phyloP scores from a whole-genome alignment of 2,888 invertebrate species.

The Gnatocerus cornutus region DNA sequence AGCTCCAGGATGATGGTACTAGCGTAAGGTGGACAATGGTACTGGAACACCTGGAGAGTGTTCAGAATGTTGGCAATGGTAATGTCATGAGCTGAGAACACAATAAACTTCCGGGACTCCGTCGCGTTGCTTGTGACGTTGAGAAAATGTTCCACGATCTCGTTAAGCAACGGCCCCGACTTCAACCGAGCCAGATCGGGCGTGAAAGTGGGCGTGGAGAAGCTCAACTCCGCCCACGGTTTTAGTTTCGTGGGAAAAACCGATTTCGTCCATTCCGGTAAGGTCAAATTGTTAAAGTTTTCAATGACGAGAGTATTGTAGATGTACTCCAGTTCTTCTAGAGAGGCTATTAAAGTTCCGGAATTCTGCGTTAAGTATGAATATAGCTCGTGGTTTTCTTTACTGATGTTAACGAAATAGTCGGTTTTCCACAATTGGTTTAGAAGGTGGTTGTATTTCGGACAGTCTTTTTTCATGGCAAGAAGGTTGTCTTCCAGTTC shows the following conservation, averaged over 20 bases:
- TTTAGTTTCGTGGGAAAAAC: constrained; percentile 78
- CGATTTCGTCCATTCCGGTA: constrained; percentile 65
- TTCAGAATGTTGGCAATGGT: constrained; percentile 85
- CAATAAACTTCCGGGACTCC: constrained; percentile 74
- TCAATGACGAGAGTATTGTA: constrained; percentile 83
- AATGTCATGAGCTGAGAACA: constrained; percentile 89
- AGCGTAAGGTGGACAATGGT: constrained; percentile 80
- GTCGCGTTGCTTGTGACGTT: constrained; percentile 54
- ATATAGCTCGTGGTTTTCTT: constrained; percentile 77
- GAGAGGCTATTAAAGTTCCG: constrained; percentile 75
- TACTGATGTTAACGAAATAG: constrained; percentile 71
- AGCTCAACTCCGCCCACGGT: constrained; percentile 78
- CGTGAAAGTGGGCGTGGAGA: constrained; percentile 74
- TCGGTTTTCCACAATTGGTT: constrained; percentile 68
- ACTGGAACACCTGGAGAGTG: constrained; percentile 80
- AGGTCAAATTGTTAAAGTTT: constrained; percentile 74
- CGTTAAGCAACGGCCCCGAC: constrained; percentile 79
- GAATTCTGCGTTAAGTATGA: constrained; percentile 77
- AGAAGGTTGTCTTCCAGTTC: constrained; percentile 78
- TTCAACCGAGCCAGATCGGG: constrained; percentile 75
- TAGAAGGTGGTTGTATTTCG: constrained; percentile 78
- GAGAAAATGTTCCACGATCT: constrained; percentile 79
- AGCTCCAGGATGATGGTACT: constrained; percentile 84
- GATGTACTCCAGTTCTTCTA: constrained; percentile 75
- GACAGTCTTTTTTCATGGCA: constrained; percentile 78